A percentile compares a stretch with the other conserved stretches of the same genome.
Evolutionary conservation across 2,888 invertebrate genomes (phyloP).

Genomic region (Barypeithes pellucidus): DNA sequence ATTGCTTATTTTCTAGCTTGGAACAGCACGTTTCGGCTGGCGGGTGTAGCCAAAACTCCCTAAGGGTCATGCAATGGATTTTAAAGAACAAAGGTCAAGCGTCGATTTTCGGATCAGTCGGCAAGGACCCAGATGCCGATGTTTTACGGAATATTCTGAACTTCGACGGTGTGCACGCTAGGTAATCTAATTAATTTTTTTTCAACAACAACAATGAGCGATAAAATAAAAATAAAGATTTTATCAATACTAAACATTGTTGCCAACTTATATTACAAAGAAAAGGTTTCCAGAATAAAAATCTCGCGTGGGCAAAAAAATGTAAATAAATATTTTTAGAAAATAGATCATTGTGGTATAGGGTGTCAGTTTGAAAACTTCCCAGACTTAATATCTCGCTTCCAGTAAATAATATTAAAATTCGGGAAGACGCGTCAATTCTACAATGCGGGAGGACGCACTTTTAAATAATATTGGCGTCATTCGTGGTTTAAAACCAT

Average conservation of each 20-base stretch:
- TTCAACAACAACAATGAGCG: background rate
- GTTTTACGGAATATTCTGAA: conserved; percentile 68
- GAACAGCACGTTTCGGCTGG: conserved; percentile 65
- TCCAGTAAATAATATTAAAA: too few relatives aligned
- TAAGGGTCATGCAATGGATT: conserved; percentile 71
- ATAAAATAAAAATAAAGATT: conserved; percentile 1
- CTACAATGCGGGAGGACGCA: too few relatives aligned
- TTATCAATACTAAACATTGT: background rate
- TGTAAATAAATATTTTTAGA: too few relatives aligned
- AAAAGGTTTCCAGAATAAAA: background rate
- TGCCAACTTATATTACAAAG: background rate
- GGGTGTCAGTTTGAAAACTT: too few relatives aligned
- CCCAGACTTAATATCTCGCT: too few relatives aligned
- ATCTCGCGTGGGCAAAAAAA: too few relatives aligned
- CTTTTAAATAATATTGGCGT: too few relatives aligned
- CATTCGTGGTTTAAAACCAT: too few relatives aligned
- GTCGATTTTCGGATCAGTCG: conserved; percentile 73
- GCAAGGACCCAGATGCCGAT: conserved; percentile 71
- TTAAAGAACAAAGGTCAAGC: conserved; percentile 59
- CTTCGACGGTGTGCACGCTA: conserved; percentile 69
- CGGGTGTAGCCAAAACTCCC: conserved; percentile 73
- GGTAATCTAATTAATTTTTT: conserved; percentile 17
- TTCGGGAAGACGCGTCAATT: too few relatives aligned
- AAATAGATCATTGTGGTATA: too few relatives aligned
- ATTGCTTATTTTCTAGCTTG: conserved; percentile 59